Evolutionary conservation across 1,140 invertebrate genomes (phyloP).

Genomic region (Drosophila cardini): DNA sequence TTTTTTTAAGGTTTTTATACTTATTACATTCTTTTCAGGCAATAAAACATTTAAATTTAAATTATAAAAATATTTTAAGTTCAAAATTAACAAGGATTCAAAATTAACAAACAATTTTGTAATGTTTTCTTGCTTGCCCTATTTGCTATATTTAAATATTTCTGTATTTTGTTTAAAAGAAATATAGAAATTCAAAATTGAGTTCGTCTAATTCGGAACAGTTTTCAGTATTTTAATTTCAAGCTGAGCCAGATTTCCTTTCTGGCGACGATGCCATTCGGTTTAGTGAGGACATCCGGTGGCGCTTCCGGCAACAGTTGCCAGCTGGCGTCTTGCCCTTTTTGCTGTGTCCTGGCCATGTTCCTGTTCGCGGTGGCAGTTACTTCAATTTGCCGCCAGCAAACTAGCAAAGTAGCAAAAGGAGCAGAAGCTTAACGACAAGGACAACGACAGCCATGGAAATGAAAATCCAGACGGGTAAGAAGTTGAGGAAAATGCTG

Average conservation of each 20-base stretch:
- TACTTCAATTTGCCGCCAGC: conserved; percentile 47
- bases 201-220: background rate
- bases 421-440: conserved; percentile 19
- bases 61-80: too few relatives aligned
- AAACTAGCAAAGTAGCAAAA: conserved; percentile 32
- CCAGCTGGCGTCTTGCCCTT: conserved; percentile 56
- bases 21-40: too few relatives aligned
- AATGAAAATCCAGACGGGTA: background rate
- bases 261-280: conserved; percentile 66
- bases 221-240: conserved; percentile 67
- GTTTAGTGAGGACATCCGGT: conserved; percentile 78
- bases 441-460: conserved; percentile 4
- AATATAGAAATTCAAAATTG: too few relatives aligned
- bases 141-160: too few relatives aligned
- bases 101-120: too few relatives aligned
- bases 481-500: conserved; percentile 8
- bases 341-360: conserved; percentile 45
- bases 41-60: too few relatives aligned
- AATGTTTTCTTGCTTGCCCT: background rate
- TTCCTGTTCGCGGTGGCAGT: conserved; percentile 26
- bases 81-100: too few relatives aligned
- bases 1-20: too few relatives aligned
- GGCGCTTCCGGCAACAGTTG: conserved; percentile 77
- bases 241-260: conserved; percentile 71
- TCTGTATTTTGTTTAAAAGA: background rate